Evolutionary conservation across 2,888 invertebrate genomes (phyloP).

Genomic region (Mesopsocus fuscifrons): DNA sequence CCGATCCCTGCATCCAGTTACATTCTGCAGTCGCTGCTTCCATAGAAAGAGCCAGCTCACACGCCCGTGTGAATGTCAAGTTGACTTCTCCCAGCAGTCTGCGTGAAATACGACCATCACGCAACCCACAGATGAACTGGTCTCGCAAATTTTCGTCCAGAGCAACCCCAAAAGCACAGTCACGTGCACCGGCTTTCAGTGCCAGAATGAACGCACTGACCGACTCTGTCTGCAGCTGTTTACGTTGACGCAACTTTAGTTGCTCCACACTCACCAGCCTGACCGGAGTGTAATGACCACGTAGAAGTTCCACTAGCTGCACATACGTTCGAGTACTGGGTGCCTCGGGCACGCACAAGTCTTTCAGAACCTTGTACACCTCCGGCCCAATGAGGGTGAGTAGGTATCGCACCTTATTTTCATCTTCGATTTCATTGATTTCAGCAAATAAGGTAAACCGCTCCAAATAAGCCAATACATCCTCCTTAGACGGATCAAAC

Average conservation of each 20-base stretch:
- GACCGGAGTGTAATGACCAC: not conserved
- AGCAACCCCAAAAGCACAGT: not conserved
- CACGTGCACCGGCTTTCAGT: not conserved
- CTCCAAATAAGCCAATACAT: not conserved
- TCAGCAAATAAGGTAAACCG: not conserved
- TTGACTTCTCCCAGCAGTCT: not conserved
- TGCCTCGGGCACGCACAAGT: not conserved
- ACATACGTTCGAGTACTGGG: not conserved
- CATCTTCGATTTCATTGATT: not conserved
- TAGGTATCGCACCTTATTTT: not conserved
- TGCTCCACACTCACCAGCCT: not conserved
- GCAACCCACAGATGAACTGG: not conserved
- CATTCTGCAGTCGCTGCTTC: not conserved
- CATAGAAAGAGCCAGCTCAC: not conserved
- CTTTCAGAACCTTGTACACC: not conserved
- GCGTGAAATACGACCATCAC: not conserved
- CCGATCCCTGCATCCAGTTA: no score
- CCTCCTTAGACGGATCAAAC: not conserved
- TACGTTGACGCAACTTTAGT: not conserved
- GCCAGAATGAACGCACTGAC: not conserved
- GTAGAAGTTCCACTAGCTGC: not conserved
- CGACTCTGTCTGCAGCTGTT: not conserved
- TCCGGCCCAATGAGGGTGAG: not conserved
- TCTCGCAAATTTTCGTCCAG: not conserved
- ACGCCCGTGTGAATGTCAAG: not conserved